Conservation (phyloP, 30 jellyfish, hydroid and myxozoan species). For the Sanderia malayensis region DNA sequence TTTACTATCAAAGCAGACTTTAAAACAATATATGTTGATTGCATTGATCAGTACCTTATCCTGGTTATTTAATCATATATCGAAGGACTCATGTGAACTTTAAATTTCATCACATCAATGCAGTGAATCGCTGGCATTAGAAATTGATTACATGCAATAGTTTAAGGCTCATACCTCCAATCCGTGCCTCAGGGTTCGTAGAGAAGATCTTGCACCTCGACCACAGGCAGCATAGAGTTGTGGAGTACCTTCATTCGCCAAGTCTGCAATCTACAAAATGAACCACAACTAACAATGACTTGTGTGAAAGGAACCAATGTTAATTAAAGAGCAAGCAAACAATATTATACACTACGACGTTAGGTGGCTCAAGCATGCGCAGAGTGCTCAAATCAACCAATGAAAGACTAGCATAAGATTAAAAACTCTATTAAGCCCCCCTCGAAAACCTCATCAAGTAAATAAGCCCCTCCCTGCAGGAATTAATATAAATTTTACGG, state of each 20-base stretch:
- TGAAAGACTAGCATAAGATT: no score
- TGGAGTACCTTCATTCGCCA: slow-evolving; percentile 97
- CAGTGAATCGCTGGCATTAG: background rate
- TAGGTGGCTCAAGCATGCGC: no score
- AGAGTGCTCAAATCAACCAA: no score
- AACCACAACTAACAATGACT: no score
- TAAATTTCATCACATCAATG: slow-evolving; percentile 41
- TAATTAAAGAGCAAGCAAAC: no score
- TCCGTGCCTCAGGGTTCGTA: slow-evolving; percentile 93
- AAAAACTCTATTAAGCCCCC: no score
- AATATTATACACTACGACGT: no score
- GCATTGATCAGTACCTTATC: slow-evolving; percentile 65
- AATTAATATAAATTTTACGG: no score
- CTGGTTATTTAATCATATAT: slow-evolving; percentile 38
- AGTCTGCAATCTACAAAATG: slow-evolving; percentile 77
- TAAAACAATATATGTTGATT: background rate
- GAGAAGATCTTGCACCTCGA: slow-evolving; percentile 93
- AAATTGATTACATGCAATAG: background rate
- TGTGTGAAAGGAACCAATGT: no score
- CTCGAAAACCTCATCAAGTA: no score
- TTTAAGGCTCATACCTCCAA: slow-evolving; percentile 68
- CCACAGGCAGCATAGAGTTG: slow-evolving; percentile 96
- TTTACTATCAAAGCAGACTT: no score
- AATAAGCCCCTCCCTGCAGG: no score
- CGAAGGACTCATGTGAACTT: slow-evolving; percentile 36